Evolutionary conservation across 2,113 vertebrate genomes (phyloP).

Genomic region (Meleagris gallopavo): DNA sequence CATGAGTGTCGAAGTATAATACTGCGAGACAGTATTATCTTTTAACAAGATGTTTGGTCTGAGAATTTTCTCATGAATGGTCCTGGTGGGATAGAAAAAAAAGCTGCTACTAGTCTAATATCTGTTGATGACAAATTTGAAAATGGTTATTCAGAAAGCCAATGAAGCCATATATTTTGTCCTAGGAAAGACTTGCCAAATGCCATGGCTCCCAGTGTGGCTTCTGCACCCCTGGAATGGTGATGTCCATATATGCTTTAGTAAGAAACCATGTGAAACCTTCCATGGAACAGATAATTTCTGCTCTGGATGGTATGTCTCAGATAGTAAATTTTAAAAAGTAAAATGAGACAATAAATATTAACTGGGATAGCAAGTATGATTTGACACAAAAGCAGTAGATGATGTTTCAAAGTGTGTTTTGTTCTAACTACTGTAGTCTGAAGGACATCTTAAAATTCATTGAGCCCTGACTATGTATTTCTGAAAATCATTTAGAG

Average conservation of each 20-base stretch:
- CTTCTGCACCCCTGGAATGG: constrained; percentile 91
- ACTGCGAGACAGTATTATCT: neutral
- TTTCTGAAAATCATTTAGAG: neutral
- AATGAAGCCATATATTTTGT: neutral
- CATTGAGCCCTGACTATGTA: neutral
- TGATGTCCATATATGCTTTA: constrained; percentile 88
- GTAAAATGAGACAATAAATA: neutral
- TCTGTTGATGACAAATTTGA: neutral
- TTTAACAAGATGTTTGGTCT: neutral
- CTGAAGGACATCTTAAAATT: neutral
- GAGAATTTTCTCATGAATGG: neutral
- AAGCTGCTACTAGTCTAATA: neutral
- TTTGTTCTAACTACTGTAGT: neutral
- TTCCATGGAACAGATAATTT: constrained; percentile 80
- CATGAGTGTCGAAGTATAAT: neutral
- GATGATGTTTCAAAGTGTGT: neutral
- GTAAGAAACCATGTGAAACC: constrained; percentile 84
- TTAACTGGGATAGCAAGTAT: neutral
- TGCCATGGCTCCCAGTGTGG: constrained; percentile 89
- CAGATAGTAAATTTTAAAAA: neutral
- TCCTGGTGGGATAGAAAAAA: neutral
- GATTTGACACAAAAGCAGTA: neutral
- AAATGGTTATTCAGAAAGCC: neutral
- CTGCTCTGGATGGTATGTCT: constrained; percentile 79
- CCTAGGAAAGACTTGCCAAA: constrained; percentile 87